Evolutionary conservation across 1,140 invertebrate species (phyloP), one percentile per base, ranked within the genome.

Genomic region (Drosophila rhopaloa): DNA sequence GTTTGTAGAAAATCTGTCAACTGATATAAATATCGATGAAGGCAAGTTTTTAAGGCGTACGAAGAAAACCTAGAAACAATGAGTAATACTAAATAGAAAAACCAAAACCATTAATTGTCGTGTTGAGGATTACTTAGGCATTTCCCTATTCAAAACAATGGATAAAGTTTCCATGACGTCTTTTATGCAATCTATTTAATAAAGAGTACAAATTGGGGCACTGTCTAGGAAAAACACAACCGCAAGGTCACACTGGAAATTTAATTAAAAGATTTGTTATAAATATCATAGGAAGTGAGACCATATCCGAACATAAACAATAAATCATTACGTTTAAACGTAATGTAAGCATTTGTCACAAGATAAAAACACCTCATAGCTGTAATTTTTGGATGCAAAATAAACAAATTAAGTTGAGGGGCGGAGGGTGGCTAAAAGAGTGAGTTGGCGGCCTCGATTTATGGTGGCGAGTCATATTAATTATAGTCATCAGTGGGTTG

Each of bases 401-500:
- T 53, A 35, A 51, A 53, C 32, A 62, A 61, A 61, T 61, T 19
- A 41, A 57, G 14, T 13, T 35, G 13, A 35, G 48, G 48, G 58
- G 1, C 50, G 37, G 35, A n/a, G 11, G 11, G n/a, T 14, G 14
- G 14, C 32, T 16, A 51, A 32, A 62, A 41, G 13, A 62, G 11
- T 40, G 11, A 32, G 37, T 41, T 56, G 37, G 11, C 13, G 10
- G 59, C 35, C 54, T 38, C 38, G 32, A 32, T 40, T 14, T 67
- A 27, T 44, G 29, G 60, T 66, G 46, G 60, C 37, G 19, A 37
- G 47, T 54, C 65, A 44, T 11, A 66, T 66, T 68, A 66, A 68
- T 68, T 68, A 68, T 51, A 54, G 61, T 66, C 61, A 66, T 68
- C 65, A 53, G 46, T 44, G 59, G 46, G 44, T 14, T 43, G 46